A percentile compares a stretch with the other conserved stretches of the same genome.
phyloP scores from a whole-genome alignment of 2,888 invertebrate genomes.

The Caenorhabditis sp. region DNA sequence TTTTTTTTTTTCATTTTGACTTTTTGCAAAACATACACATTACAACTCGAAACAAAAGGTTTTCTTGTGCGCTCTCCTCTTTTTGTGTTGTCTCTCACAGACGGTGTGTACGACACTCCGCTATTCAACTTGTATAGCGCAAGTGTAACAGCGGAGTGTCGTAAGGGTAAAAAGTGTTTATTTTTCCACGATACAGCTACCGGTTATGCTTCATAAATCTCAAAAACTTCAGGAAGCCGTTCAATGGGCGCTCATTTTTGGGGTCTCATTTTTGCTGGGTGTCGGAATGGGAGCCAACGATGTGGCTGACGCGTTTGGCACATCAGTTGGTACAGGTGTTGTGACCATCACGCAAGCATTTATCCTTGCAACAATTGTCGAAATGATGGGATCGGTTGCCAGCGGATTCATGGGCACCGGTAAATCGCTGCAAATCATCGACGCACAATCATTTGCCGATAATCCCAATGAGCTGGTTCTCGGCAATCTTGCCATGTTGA shows the following conservation, averaged over 20 bases:
- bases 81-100: too few relatives aligned
- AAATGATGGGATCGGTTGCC: constrained; percentile 90
- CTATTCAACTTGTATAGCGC: too few relatives aligned
- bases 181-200: too few relatives aligned
- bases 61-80: too few relatives aligned
- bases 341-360: constrained; percentile 83
- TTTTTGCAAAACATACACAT: too few relatives aligned
- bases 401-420: constrained; percentile 78
- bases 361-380: constrained; percentile 91
- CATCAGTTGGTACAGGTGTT: constrained; percentile 75
- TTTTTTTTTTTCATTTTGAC: neutral
- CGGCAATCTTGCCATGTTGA: constrained; percentile 86
- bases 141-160: too few relatives aligned
- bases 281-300: constrained; percentile 94
- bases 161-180: too few relatives aligned
- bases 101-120: too few relatives aligned
- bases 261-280: constrained; percentile 31
- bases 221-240: constrained; percentile 20
- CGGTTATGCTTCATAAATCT: too few relatives aligned
- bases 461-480: constrained; percentile 84
- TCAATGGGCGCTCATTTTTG: constrained; percentile 38
- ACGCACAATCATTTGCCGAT: constrained; percentile 84
- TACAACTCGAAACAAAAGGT: too few relatives aligned
- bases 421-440: constrained; percentile 77
- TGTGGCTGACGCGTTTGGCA: constrained; percentile 97